Conservation (phyloP, 2,888 invertebrate species). For the Catocala sponsa region DNA sequence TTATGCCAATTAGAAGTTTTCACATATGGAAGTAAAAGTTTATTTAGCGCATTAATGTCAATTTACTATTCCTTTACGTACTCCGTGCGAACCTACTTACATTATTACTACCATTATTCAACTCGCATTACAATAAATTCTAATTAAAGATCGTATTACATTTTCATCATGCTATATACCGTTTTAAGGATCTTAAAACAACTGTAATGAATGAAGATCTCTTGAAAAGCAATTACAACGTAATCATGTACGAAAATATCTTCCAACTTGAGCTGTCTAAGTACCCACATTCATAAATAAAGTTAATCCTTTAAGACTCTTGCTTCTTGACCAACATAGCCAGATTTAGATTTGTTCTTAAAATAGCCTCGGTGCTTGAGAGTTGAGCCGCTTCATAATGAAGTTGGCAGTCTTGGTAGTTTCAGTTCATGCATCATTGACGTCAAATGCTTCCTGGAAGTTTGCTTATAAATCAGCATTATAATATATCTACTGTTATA, state of each 20-base stretch:
- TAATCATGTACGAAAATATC: slow-evolving; percentile 14
- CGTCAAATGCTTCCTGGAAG: slow-evolving; percentile 39
- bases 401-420: slow-evolving; percentile 47
- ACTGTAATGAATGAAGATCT: slow-evolving; percentile 11
- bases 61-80: too few relatives aligned
- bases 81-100: too few relatives aligned
- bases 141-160: slow-evolving; percentile 1
- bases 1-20: too few relatives aligned
- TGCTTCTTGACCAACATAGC: slow-evolving; percentile 44
- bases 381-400: slow-evolving; percentile 32
- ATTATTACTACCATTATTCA: too few relatives aligned
- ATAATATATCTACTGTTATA: not conserved
- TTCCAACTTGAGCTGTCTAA: slow-evolving; percentile 15
- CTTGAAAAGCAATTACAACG: slow-evolving; percentile 11
- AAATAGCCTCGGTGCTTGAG: slow-evolving; percentile 43
- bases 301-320: slow-evolving; percentile 34
- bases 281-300: slow-evolving; percentile 17
- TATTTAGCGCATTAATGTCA: too few relatives aligned
- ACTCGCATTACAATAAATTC: not conserved
- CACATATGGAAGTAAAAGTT: too few relatives aligned
- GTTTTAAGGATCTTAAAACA: slow-evolving; percentile 10
- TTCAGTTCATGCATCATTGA: slow-evolving; percentile 37
- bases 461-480: slow-evolving; percentile 8
- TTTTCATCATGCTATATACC: not conserved
- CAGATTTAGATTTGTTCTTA: slow-evolving; percentile 39